Base-by-base conservation (phyloP, 1,140 invertebrate genomes). In the Heliconius nattereri region DNA sequence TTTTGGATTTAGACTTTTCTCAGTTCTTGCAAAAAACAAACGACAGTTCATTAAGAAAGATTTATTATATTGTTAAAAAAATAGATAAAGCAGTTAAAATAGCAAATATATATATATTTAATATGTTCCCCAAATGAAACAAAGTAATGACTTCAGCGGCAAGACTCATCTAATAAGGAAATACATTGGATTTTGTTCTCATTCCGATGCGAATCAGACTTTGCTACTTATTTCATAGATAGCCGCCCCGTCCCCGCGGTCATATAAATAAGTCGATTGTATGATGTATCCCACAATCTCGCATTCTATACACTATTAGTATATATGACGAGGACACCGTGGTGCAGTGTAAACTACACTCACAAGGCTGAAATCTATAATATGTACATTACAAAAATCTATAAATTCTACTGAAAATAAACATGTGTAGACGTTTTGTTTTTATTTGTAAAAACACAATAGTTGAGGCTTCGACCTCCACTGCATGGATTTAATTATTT, bases 161-260 rank as follows among this genome's bases (percentile, higher is more conserved):
- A 40, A 52, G 26, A 73, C 57, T 40, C 26, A 49, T 76, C 23
- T 73, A 60, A 78, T 78, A 49, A 78, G 52, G 71, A 78, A 78
- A 78, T 20, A 60, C 29, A 57, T 73, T 40, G 26, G 49, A 45
- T 73, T 78, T 66, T 29, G 13, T 29, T 66, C 60, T 66, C 26
- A 29, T 8, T 66, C 26, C n/a, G 54, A 11, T 23, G n/a, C 54
- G 54, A 2, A 60, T 60, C 32, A 54, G 29, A n/a, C 11, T 70
- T 72, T 45, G 45, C 54, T 78, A 78, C 76, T 78, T 73, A 73
- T 78, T 78, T 60, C 76, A 60, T 60, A 57, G 70, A 35, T 54
- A 49, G 73, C 73, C 32, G 71, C 45, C 19, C 9, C n/a, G 49
- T 49, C 37, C 70, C 71, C 71, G 35, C 29, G 71, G 71, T 16